phyloP scores from a whole-genome alignment of 2,888 invertebrate species.

The Apodemia zela region DNA sequence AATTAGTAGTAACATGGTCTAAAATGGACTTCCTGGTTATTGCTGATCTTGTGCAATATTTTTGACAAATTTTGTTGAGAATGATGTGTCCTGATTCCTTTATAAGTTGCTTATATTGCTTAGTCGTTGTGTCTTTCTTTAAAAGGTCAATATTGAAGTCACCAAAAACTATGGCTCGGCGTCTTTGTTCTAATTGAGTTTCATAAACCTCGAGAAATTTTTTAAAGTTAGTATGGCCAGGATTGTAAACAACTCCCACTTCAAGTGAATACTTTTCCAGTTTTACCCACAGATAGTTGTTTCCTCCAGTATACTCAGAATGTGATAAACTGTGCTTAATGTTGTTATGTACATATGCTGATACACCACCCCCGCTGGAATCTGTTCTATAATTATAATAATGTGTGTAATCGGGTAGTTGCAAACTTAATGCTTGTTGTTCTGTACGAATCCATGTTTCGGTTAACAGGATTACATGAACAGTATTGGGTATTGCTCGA shows the following conservation, averaged over 20 bases:
- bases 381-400: constrained; percentile 23
- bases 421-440: background rate
- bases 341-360: constrained; percentile 22
- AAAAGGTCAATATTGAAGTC: constrained; percentile 29
- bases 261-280: constrained; percentile 21
- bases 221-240: constrained; percentile 11
- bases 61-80: constrained; percentile 1
- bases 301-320: constrained; percentile 6
- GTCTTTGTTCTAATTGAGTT: constrained; percentile 17
- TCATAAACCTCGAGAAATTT: constrained; percentile 15
- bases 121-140: constrained; percentile 3
- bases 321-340: constrained; percentile 20
- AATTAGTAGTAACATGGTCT: constrained; percentile 16
- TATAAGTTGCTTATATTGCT: constrained; percentile 13
- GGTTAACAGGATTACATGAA: constrained; percentile 2
- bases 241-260: constrained; percentile 20
- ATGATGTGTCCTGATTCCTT: background rate
- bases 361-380: constrained; percentile 23
- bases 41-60: constrained; percentile 10
- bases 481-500: constrained; percentile 18
- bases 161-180: constrained; percentile 22
- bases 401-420: constrained; percentile 18
- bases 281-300: constrained; percentile 23
- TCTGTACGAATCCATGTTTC: constrained; percentile 22
- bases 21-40: constrained; percentile 18